Evolutionary conservation across 2,113 vertebrate species (phyloP).

Genomic region (Nothobranchius kuhntae): DNA sequence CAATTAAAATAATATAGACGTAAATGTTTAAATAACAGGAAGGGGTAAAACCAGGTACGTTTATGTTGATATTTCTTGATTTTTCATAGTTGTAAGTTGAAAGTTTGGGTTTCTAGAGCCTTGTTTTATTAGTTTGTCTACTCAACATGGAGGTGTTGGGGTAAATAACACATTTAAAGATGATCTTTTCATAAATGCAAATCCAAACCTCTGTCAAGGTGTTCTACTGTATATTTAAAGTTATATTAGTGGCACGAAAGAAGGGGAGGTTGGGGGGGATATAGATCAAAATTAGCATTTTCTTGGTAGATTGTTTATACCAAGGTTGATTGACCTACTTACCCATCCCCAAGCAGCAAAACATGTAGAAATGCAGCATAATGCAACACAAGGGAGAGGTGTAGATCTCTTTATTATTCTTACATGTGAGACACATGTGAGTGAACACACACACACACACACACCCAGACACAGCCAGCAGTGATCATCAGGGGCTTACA

Average conservation of each 20-base stretch:
- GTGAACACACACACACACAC: conserved; percentile 34
- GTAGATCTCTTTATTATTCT: conserved; percentile 63
- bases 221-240: conserved; percentile 12
- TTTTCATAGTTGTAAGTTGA: too few relatives aligned
- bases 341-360: conserved; percentile 61
- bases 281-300: conserved; percentile 63
- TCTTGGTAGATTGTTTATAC: conserved; percentile 64
- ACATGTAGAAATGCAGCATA: conserved; percentile 62
- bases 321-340: conserved; percentile 74
- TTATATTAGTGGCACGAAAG: conserved; percentile 14
- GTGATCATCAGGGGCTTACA: conserved; percentile 60
- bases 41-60: too few relatives aligned
- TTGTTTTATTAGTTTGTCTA: background rate
- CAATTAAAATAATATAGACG: too few relatives aligned
- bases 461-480: conserved; percentile 30
- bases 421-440: conserved; percentile 58
- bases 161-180: background rate
- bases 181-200: background rate
- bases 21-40: too few relatives aligned
- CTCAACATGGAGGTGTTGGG: background rate
- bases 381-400: conserved; percentile 68
- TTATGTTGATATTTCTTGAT: too few relatives aligned
- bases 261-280: conserved; percentile 3
- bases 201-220: conserved; percentile 8
- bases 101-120: background rate